Conservation (phyloP, 2,113 vertebrate species). For the Seriola rivoliana region DNA sequence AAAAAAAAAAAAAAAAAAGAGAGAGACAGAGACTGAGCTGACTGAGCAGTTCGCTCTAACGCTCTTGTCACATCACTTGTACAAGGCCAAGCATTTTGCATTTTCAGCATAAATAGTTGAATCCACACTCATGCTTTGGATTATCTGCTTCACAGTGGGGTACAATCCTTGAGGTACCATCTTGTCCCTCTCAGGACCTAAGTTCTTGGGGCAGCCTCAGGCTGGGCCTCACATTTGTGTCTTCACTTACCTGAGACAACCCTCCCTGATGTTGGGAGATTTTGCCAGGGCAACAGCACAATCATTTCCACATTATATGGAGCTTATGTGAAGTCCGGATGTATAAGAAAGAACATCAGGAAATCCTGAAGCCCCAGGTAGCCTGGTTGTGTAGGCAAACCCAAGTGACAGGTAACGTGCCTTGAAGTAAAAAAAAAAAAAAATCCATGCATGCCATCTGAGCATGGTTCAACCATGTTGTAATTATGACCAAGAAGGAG, state of each 20-base stretch:
- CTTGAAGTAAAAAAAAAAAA: not conserved
- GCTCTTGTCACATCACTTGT: conserved; percentile 19
- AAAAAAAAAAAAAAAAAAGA: not conserved
- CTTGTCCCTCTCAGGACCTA: conserved; percentile 18
- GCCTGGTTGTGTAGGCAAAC: not conserved
- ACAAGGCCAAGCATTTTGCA: conserved; percentile 9
- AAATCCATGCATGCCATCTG: not conserved
- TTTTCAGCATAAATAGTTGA: conserved; percentile 52
- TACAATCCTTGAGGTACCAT: conserved; percentile 5
- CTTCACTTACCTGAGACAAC: conserved; percentile 41
- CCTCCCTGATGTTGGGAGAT: not conserved
- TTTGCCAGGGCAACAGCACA: conserved; percentile 11
- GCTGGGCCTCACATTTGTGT: conserved; percentile 36
- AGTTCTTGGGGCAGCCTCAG: conserved; percentile 29
- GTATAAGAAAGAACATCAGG: not conserved
- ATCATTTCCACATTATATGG: not conserved
- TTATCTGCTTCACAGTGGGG: conserved; percentile 11
- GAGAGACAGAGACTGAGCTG: conserved; percentile 19
- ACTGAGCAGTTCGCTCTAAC: conserved; percentile 25
- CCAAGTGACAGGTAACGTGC: not conserved
- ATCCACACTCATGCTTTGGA: conserved; percentile 16
- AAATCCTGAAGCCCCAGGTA: not conserved
- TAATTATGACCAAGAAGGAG: not conserved
- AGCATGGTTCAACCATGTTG: not conserved
- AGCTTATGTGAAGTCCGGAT: not conserved